phyloP scores from a whole-genome alignment of 2,888 invertebrate genomes.

The Plebejus anna region DNA sequence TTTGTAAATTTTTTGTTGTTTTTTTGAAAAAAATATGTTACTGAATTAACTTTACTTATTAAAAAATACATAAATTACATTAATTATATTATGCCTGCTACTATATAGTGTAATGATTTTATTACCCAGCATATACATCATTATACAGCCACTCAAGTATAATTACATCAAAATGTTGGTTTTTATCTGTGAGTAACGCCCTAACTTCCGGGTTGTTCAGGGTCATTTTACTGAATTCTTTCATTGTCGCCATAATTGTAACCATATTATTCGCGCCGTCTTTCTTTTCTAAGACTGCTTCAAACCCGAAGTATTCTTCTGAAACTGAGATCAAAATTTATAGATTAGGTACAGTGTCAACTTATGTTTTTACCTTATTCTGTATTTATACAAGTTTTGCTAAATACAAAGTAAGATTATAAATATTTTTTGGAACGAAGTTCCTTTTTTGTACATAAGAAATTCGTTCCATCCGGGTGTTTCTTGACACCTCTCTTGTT shows the following conservation, averaged over 20 bases:
- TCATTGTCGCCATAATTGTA: constrained; percentile 36
- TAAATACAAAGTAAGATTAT: too few species aligned
- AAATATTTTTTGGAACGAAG: background rate
- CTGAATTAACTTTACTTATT: too few species aligned
- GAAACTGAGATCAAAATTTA: background rate
- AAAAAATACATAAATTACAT: too few species aligned
- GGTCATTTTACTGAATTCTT: constrained; percentile 35
- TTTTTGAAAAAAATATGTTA: background rate
- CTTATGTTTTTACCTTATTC: too few species aligned
- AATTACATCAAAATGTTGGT: constrained; percentile 47
- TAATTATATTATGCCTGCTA: too few species aligned
- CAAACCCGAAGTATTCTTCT: constrained; percentile 34
- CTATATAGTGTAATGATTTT: background rate
- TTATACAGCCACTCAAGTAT: constrained; percentile 47
- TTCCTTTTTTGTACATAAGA: too few species aligned
- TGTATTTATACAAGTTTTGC: too few species aligned
- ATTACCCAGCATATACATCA: constrained; percentile 46
- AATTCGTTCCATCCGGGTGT: too few species aligned
- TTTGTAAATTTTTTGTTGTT: background rate
- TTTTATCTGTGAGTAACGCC: constrained; percentile 43
- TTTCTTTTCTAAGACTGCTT: constrained; percentile 39
- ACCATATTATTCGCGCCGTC: constrained; percentile 26
- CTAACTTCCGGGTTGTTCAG: constrained; percentile 40
- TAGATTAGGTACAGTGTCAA: too few species aligned
- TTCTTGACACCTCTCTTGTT: background rate